Percentiles rank a stretch among this genome's conserved stretches.
Conservation (phyloP, 2,113 vertebrate species). For the Sebastes fasciatus region DNA sequence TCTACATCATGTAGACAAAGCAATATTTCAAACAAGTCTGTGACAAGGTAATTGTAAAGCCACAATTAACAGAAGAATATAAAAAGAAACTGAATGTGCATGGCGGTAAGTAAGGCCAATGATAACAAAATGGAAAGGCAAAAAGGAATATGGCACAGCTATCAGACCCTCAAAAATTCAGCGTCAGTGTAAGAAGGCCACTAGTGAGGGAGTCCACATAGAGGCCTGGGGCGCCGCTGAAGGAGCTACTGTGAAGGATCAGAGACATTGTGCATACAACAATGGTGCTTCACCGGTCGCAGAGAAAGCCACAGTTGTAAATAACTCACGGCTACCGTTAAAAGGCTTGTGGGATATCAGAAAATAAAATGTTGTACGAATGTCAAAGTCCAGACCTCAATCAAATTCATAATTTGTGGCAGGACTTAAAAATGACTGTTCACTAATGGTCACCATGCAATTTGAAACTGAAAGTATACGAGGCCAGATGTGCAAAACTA, state of each 20-base stretch:
- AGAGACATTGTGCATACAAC: background rate
- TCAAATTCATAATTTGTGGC: slow-evolving; percentile 19
- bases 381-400: background rate
- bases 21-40: background rate
- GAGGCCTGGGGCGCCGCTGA: background rate
- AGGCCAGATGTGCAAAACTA: background rate
- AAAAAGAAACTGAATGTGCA: background rate
- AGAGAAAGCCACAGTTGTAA: background rate
- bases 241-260: background rate
- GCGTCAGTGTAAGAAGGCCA: background rate
- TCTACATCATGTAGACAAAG: background rate
- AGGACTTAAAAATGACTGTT: slow-evolving; percentile 18
- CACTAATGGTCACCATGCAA: background rate
- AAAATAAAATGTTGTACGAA: background rate
- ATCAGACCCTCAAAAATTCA: background rate
- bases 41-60: background rate
- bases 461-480: background rate
- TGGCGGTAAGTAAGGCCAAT: background rate
- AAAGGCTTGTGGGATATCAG: background rate
- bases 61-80: background rate
- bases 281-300: background rate
- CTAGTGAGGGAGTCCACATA: background rate
- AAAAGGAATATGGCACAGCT: background rate
- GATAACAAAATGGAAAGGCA: background rate
- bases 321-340: slow-evolving; percentile 2